A percentile compares a stretch with the other conserved stretches of the same genome.
These are phyloP conservation scores for Macaria liturata DNA, from an alignment of 2,888 invertebrate species.

Conservation along the genomic window DNA sequence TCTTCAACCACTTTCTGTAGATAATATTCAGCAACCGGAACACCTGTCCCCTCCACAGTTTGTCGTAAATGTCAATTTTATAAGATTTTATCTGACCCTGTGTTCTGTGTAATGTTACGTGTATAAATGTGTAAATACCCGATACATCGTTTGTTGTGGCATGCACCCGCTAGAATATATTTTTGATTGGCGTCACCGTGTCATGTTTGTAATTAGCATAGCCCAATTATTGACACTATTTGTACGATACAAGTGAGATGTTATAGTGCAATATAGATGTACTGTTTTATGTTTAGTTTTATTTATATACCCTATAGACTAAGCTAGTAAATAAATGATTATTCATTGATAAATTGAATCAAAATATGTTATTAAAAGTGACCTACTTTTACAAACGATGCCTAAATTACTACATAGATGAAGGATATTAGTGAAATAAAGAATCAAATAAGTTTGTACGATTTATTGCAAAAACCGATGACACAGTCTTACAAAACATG, in stretches of 20 bases:
- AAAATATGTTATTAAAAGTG: too few species aligned
- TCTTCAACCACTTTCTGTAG: too few species aligned
- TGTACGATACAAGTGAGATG: conserved; percentile 80
- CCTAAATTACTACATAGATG: too few species aligned
- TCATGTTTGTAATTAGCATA: conserved; percentile 51
- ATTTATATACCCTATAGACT: conserved; percentile 31
- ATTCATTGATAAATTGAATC: too few species aligned
- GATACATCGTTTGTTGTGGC: conserved; percentile 29
- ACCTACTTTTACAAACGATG: too few species aligned
- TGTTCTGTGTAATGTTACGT: conserved; percentile 27
- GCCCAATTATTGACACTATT: conserved; percentile 59
- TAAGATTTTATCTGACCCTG: conserved; percentile 19
- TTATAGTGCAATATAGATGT: conserved; percentile 83
- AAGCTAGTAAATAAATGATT: too few species aligned
- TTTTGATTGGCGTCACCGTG: conserved; percentile 54
- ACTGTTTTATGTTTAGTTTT: conserved; percentile 66
- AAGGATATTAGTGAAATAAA: background rate
- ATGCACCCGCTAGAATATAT: conserved; percentile 55
- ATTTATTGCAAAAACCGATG: conserved; percentile 80
- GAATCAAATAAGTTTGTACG: conserved; percentile 59
- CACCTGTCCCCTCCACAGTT: conserved; percentile 14
- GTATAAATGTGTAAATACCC: conserved; percentile 34
- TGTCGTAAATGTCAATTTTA: conserved; percentile 22
- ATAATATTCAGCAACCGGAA: background rate
- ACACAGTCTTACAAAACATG: conserved; percentile 77